Conservation (phyloP, 2,797 vertebrate genomes). For the Syndactyla subalaris region DNA sequence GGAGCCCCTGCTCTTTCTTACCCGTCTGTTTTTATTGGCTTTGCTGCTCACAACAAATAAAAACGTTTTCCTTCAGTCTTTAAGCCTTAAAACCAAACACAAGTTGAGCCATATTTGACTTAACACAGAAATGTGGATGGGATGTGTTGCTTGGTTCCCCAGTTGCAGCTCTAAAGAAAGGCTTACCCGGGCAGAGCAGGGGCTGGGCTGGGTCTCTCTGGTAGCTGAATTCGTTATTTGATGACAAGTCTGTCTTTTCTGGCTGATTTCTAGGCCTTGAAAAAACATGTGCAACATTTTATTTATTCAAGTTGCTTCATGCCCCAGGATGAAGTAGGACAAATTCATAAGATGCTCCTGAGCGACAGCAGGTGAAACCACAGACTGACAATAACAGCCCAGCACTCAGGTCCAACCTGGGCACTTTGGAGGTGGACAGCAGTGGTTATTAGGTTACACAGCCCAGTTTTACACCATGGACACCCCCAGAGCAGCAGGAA, state of each 20-base stretch:
- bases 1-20: not conserved
- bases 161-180: not conserved
- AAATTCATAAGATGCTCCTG: not conserved
- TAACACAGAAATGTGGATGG: not conserved
- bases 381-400: accelerated
- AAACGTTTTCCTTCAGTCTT: not conserved
- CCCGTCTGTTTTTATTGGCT: not conserved
- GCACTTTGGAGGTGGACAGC: not conserved
- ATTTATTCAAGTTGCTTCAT: not conserved
- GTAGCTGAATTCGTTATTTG: not conserved
- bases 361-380: not conserved
- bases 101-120: not conserved
- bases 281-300: not conserved
- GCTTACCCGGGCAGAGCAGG: not conserved
- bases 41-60: not conserved
- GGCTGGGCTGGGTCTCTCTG: not conserved
- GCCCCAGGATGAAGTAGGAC: not conserved
- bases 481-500: not conserved
- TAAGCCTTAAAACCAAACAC: not conserved
- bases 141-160: not conserved
- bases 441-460: not conserved
- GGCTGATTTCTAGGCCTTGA: not conserved
- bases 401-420: not conserved
- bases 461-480: not conserved
- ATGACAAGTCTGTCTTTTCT: not conserved